Evolutionary conservation across 2,888 invertebrate genomes (phyloP), one percentile per base, ranked within the genome.

Genomic region (Acanthosepion lycidas): DNA sequence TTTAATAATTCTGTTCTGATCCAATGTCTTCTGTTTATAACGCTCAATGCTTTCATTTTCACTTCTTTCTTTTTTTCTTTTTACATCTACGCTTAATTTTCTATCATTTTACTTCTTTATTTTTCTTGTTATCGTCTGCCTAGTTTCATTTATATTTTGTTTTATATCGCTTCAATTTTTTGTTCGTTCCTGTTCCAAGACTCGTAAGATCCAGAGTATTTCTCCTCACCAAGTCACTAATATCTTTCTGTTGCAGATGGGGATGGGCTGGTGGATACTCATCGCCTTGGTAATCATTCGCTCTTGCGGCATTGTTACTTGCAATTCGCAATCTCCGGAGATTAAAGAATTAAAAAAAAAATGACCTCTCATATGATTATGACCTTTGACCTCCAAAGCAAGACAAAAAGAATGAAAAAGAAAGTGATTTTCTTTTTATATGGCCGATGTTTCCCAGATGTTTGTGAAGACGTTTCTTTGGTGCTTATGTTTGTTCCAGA

Each of bases 241-340:
- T 93, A 93, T 93, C 93, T 93, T 93, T 93, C 93, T 93, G 53
- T 93, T 93, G 93, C 93, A 93, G 93, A 49, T 93, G 93, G 93
- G 93, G 93, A 93, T 93, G 93, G 93, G 93, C 93, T 93, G 93
- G 93, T 93, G 51, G 93, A 53, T 53, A 49, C 51, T 93, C 93
- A 28, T 53, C 49, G 18, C 93, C 93, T 53, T 93, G 93, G 93
- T 93, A 93, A 93, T 93, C 93, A 93, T 53, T 53, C 48, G 53
- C 53, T 51, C 53, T 51, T 53, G 26, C 51, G 92, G 51, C 48
- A 51, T 92, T 92, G 49, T 92, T 92, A 92, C 42, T 92, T 92
- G 28, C 78, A 78, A 78, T 78, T 78, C 78, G 78, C 26, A 78
- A 78, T 78, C n/a, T 33, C n/a, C 78, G 78, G 78, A 78, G 26